These are phyloP conservation scores for Porphyrio hochstetteri DNA, from an alignment of 2,113 vertebrate species.

Conservation along the genomic window DNA sequence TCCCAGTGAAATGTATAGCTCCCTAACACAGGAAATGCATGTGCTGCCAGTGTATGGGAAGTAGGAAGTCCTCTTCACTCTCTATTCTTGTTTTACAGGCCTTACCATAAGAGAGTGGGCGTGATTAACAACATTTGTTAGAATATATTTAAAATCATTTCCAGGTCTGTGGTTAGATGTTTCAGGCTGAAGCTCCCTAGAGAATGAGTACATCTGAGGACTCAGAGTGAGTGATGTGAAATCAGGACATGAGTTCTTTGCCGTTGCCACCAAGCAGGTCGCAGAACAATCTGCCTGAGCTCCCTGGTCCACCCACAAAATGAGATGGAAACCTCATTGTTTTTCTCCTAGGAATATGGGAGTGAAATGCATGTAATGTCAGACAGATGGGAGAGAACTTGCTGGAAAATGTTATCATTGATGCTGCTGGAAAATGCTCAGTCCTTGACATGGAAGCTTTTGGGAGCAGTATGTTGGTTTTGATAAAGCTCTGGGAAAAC, in stretches of 20 bases:
- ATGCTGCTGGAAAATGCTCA: not conserved
- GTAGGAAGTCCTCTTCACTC: constrained; percentile 34
- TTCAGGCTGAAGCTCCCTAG: not conserved
- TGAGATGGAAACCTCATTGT: not conserved
- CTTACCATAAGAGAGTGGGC: not conserved
- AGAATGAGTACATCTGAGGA: not conserved
- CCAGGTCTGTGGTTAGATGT: constrained; percentile 24
- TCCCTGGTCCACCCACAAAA: not conserved
- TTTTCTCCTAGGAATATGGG: not conserved
- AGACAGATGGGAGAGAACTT: not conserved
- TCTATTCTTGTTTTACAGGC: constrained; percentile 27
- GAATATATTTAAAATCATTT: constrained; percentile 18
- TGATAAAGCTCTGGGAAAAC: not conserved
- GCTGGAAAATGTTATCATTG: not conserved
- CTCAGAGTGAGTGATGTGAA: not conserved
- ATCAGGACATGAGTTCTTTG: not conserved
- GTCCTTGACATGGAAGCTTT: not conserved
- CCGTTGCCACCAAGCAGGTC: not conserved
- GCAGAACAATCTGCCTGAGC: not conserved
- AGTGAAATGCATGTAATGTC: not conserved
- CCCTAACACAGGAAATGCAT: constrained; percentile 33
- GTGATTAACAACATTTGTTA: constrained; percentile 32
- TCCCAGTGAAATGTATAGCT: constrained; percentile 47
- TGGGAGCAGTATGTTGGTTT: not conserved
- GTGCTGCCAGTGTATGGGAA: not conserved